Evolutionary conservation across 2,113 vertebrate genomes (phyloP).

Genomic region (Neolamprologus fasciatus): DNA sequence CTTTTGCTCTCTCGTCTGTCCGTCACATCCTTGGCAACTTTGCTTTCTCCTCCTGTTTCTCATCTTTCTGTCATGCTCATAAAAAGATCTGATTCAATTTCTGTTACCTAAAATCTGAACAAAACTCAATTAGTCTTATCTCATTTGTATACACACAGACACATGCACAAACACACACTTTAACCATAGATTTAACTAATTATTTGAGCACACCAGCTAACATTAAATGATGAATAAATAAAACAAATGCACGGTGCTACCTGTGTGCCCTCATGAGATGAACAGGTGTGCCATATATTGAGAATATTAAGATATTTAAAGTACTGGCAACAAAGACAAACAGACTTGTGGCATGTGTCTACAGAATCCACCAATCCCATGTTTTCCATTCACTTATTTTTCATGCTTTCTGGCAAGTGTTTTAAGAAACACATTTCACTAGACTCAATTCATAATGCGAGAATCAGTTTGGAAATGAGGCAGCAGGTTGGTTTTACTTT

Average conservation of each 20-base stretch:
- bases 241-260: not conserved
- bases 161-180: not conserved
- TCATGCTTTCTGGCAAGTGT: not conserved
- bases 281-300: not conserved
- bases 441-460: not conserved
- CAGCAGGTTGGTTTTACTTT: not conserved
- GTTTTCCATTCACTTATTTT: not conserved
- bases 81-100: not conserved
- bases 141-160: not conserved
- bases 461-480: rapidly evolving
- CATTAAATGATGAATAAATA: not conserved
- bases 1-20: not conserved
- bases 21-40: not conserved
- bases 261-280: not conserved
- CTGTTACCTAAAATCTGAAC: not conserved
- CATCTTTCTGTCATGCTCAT: not conserved
- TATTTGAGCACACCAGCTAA: not conserved
- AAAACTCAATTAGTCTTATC: not conserved
- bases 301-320: not conserved
- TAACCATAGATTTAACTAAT: not conserved
- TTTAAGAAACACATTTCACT: not conserved
- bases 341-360: not conserved
- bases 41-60: not conserved
- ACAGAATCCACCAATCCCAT: not conserved
- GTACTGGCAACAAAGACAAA: not conserved